These are phyloP conservation scores for Cosmorhoe ocellata DNA, from an alignment of 2,888 invertebrate genomes.

Conservation along the genomic window DNA sequence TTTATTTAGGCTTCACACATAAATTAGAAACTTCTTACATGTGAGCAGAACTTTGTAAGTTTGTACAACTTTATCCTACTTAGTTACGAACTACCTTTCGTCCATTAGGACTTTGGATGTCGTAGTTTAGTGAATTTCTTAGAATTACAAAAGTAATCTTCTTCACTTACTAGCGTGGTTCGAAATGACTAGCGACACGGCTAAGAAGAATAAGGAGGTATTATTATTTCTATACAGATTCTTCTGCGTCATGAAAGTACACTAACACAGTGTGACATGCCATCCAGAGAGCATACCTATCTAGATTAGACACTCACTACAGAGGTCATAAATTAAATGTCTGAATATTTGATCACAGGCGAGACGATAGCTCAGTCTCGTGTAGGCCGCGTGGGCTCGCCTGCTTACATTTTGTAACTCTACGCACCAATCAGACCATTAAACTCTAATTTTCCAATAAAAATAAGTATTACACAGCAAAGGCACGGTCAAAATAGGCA, in stretches of 20 bases:
- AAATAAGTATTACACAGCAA: conserved; percentile 69
- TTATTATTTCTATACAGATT: conserved; percentile 52
- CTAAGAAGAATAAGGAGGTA: conserved; percentile 21
- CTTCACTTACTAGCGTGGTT: no score
- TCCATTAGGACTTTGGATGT: conserved; percentile 16
- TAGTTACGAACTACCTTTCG: conserved; percentile 20
- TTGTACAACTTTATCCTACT: conserved; percentile 9
- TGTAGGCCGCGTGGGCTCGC: conserved; percentile 69
- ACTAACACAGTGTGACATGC: conserved; percentile 50
- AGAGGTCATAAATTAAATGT: conserved; percentile 72
- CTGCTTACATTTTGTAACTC: conserved; percentile 42
- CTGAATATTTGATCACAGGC: conserved; percentile 71
- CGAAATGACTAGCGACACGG: no score
- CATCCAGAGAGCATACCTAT: conserved; percentile 47
- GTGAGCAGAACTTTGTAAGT: conserved; percentile 6
- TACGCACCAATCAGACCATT: conserved; percentile 67
- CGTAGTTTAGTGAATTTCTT: no score
- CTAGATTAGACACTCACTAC: conserved; percentile 24
- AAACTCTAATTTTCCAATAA: conserved; percentile 77
- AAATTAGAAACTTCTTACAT: conserved; percentile 20
- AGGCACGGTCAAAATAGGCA: conserved; percentile 69
- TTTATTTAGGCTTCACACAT: conserved; percentile 15
- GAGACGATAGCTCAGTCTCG: conserved; percentile 58
- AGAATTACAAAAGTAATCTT: no score
- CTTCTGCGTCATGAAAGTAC: conserved; percentile 45